Base-by-base conservation (phyloP, 2,113 vertebrate genomes). In the Gobio gobio region DNA sequence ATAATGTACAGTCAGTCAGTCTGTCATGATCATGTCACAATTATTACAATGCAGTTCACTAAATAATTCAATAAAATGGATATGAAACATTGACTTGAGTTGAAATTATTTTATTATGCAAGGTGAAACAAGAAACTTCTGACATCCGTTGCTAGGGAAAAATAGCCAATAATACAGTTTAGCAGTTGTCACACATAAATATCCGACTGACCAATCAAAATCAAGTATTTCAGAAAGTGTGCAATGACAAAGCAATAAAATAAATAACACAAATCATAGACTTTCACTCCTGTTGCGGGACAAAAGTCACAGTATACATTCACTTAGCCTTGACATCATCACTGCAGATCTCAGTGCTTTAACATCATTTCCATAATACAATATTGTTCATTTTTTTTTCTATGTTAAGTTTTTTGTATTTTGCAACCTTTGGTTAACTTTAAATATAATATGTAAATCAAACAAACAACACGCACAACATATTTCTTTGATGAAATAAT, bases 231-330 rank as follows among this genome's bases (percentile, higher is more conserved):
- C 6, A 77, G 20, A 47, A 45, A 13, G 4, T 61, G 22, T 76
- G 63, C 22, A 84, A 84, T 20, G 43, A 26, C 54, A 61, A 2
- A 33, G 13, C 5, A 75, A 49, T 76, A 12, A 76, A 7, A 54
- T 13, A 64, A 22, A 7, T 20, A 63, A 54, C 78, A 70, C 33
- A 64, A 22, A 77, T 77, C 18, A 29, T 54, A 22, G 10, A 58
- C 75, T 78, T 36, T n/a, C 40, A 29, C 29, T 29, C 43, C 43
- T 64, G 78, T 18, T 64, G 36, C 3, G 51, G 13, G 72, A 26
- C 22, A 18, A 36, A 72, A 79, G 64, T 43, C 36, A n/a, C 75
- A 56, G 22, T n/a, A 22, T 33, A 59, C 75, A 79, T 79, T 78
- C 36, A 72, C 24, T 20, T 64, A 10, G 58, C 58, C 22, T 47